Base-by-base conservation (phyloP, 2,888 invertebrate genomes). In the Erebia ligea region DNA sequence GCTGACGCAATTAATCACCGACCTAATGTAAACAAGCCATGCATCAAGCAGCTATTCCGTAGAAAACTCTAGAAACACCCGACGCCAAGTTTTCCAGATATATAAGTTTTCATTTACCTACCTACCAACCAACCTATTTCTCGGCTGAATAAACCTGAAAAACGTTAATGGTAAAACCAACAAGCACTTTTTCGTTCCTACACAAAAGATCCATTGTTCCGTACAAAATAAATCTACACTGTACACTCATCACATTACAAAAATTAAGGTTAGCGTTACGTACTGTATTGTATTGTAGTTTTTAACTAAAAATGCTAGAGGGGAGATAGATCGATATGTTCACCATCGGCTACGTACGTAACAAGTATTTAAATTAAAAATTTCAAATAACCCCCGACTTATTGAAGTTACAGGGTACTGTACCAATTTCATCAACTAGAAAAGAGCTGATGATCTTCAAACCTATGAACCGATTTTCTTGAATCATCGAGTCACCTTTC, bases 141-240 rank as follows among this genome's bases (percentile, higher is more conserved):
- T 56, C 9, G 21, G 13, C 21, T 25, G 25, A 56, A 56, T 56
- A 21, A 21, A 21, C 56, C 56, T 21, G 11, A 56, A 56, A 56
- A 54, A 54, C 5, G n/a, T 54, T 54, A 54, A 54, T 17, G 52
- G 52, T 17, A 9, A 17, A 8, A 54, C 52, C 17, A 54, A 54
- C 52, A 54, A 54, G 9, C n/a, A 56, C 56, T 25, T 25, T 56
- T 56, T 50, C 48, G 50, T 50, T 5, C 56, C 56, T 21, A 21
- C 19, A 56, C 56, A 56, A 56, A 56, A 56, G 54, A 56, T 21
- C 11, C 56, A 56, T 56, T 25, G 21, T 56, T 56, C 11, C 21
- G 56, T 56, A 13, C 56, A 25, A 56, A 21, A 21, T 56, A 56
- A 56, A 50, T 21, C 56, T 56, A 56, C 56, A 56, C 25, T 56